These are phyloP conservation scores for Sclerodermus sp. DNA, from an alignment of 2,888 invertebrate species.

Conservation along the genomic window DNA sequence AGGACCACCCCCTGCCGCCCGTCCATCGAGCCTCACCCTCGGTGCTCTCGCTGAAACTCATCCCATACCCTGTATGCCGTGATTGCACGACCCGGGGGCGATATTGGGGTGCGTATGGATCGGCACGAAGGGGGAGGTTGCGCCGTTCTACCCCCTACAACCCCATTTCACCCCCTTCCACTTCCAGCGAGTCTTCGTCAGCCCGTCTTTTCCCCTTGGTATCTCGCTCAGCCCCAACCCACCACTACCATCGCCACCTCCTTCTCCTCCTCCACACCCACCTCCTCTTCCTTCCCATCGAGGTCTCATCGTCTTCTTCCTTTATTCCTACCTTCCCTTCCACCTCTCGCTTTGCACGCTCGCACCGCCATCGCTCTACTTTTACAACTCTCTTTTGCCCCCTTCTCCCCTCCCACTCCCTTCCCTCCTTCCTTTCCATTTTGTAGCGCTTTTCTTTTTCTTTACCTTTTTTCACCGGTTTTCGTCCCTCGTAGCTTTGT, in stretches of 20 bases:
- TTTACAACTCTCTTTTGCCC: neutral
- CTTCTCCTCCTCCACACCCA: neutral
- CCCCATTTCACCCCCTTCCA: conserved; percentile 14
- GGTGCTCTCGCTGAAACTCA: conserved; percentile 34
- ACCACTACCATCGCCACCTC: conserved; percentile 6
- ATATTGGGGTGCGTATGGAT: conserved; percentile 51
- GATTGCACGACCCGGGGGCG: conserved; percentile 53
- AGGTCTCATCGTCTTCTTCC: conserved; percentile 1
- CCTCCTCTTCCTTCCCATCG: neutral
- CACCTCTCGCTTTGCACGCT: neutral
- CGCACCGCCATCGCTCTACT: neutral
- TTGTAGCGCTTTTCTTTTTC: too few species aligned
- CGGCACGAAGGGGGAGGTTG: conserved; percentile 35
- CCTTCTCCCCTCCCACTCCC: too few species aligned
- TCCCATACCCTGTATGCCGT: conserved; percentile 51
- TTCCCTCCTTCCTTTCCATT: too few species aligned
- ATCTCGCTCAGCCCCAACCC: conserved; percentile 10
- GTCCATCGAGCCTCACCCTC: neutral
- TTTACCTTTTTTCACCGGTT: too few species aligned
- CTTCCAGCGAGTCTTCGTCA: conserved; percentile 15
- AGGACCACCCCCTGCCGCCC: conserved; percentile 18
- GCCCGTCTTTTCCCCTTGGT: conserved; percentile 12
- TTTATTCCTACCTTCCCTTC: conserved; percentile 9
- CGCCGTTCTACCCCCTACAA: conserved; percentile 26
- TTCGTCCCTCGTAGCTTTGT: too few species aligned